A percentile compares a stretch with the other conserved stretches of the same genome.
These are phyloP conservation scores for Drosophila monieri DNA, from an alignment of 2,888 invertebrate species.

Conservation along the genomic window DNA sequence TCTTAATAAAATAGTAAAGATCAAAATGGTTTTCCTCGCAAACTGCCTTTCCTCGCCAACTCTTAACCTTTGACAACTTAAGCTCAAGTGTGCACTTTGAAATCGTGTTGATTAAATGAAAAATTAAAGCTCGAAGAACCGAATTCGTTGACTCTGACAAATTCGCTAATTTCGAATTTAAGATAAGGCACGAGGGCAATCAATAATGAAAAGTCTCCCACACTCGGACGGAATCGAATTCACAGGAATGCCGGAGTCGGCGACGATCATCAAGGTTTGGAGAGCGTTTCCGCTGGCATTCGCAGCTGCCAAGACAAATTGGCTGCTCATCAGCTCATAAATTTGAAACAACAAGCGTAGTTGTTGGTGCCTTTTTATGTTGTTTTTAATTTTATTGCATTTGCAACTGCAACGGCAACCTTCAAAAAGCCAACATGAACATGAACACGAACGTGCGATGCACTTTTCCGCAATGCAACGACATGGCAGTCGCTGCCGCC, in stretches of 20 bases:
- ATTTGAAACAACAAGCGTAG: conserved; percentile 42
- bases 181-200: conserved; percentile 37
- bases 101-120: conserved; percentile 18
- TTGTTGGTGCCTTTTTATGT: conserved; percentile 25
- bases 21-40: neutral
- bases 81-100: neutral
- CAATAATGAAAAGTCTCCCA: conserved; percentile 38
- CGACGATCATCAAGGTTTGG: conserved; percentile 37
- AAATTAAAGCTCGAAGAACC: conserved; percentile 5
- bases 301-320: conserved; percentile 52
- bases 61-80: neutral
- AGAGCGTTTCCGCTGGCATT: conserved; percentile 52
- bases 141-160: conserved; percentile 34
- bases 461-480: conserved; percentile 72
- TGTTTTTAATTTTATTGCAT: conserved; percentile 40
- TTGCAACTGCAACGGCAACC: conserved; percentile 53
- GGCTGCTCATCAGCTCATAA: conserved; percentile 57
- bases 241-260: conserved; percentile 15
- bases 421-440: conserved; percentile 61
- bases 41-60: neutral
- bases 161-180: conserved; percentile 39
- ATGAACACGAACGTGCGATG: conserved; percentile 70
- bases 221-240: conserved; percentile 17
- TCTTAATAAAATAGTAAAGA: too few species aligned
- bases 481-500: conserved; percentile 46